Evolutionary conservation across 2,888 invertebrate genomes (phyloP).

Genomic region (Apeira syringaria): DNA sequence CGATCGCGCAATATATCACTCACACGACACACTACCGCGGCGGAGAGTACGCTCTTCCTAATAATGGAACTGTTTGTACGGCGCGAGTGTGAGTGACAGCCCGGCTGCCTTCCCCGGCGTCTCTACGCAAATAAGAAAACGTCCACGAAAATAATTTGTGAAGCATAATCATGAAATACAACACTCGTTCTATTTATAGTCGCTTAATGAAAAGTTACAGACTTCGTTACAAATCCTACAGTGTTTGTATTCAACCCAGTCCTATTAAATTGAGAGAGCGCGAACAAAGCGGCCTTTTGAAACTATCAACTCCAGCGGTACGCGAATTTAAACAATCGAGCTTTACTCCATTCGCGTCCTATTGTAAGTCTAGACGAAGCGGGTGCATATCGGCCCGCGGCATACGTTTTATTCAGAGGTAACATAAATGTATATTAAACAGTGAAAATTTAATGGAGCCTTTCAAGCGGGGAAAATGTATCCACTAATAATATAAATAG

Average conservation of each 20-base stretch:
- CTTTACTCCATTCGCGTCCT: constrained; percentile 14
- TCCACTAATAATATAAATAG: constrained; percentile 30
- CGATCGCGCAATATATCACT: constrained; percentile 33
- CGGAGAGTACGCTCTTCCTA: constrained; percentile 28
- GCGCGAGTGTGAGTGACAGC: constrained; percentile 25
- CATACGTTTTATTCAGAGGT: constrained; percentile 10
- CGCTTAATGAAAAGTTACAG: constrained; percentile 14
- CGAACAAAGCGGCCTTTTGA: constrained; percentile 23
- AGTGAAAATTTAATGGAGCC: constrained; percentile 12
- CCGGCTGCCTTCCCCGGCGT: constrained; percentile 11
- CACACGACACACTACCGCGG: constrained; percentile 31
- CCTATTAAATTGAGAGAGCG: constrained; percentile 22
- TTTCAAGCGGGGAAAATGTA: constrained; percentile 14
- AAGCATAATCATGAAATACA: constrained; percentile 19
- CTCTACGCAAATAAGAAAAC: constrained; percentile 25
- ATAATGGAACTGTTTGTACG: constrained; percentile 28
- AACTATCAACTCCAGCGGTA: constrained; percentile 21
- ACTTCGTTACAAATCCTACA: constrained; percentile 9
- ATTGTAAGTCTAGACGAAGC: constrained; percentile 23
- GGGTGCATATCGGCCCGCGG: constrained; percentile 19
- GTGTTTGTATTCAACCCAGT: constrained; percentile 9
- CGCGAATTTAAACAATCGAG: constrained; percentile 28
- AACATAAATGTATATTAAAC: constrained; percentile 1
- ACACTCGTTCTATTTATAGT: constrained; percentile 13
- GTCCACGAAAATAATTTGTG: constrained; percentile 20